Evolutionary conservation across 2,113 vertebrate species (phyloP).

Genomic region (Eretmochelys imbricata): DNA sequence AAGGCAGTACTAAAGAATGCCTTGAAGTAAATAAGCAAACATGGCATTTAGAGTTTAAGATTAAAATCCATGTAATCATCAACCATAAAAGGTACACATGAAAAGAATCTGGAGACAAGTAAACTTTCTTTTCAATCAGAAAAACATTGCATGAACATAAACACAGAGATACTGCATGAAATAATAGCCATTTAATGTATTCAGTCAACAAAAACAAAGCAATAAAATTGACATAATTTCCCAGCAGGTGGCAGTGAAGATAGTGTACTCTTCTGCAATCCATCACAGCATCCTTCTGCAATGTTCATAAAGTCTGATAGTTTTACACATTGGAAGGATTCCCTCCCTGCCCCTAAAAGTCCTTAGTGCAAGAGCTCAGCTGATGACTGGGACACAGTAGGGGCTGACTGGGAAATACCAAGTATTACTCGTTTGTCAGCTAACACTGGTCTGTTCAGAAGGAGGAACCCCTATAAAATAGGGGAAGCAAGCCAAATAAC

Average conservation of each 20-base stretch:
- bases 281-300: neutral
- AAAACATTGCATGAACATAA: neutral
- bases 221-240: slow-evolving; percentile 2
- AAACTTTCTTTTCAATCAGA: neutral
- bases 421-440: neutral
- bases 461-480: neutral
- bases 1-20: neutral
- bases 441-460: neutral
- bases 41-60: neutral
- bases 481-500: fast-evolving
- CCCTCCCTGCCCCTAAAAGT: neutral
- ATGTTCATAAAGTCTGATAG: neutral
- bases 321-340: neutral
- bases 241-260: slow-evolving; percentile 53
- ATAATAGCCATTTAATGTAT: neutral
- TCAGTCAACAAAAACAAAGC: neutral
- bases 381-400: neutral
- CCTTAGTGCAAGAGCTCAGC: neutral
- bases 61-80: neutral
- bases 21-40: neutral
- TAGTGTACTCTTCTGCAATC: neutral
- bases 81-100: neutral
- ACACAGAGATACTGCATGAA: neutral
- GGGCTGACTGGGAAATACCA: neutral
- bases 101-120: neutral